Evolutionary conservation across 2,888 invertebrate genomes (phyloP).

Genomic region (Yponomeuta malinellus): DNA sequence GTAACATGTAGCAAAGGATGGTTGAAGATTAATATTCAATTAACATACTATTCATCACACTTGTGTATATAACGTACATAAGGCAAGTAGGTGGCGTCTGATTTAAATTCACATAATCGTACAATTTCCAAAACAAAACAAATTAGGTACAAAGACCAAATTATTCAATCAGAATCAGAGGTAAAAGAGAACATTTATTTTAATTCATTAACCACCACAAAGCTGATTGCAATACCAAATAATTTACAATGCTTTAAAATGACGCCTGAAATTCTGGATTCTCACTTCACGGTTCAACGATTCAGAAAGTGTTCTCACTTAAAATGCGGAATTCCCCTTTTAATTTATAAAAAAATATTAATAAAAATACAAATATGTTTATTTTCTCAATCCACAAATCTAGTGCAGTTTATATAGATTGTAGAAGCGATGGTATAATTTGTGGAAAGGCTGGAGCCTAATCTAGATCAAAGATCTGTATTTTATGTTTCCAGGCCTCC

Average conservation of each 20-base stretch:
- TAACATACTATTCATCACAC: background rate
- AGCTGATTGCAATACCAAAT: background rate
- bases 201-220: background rate
- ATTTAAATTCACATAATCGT: too few species aligned
- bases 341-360: background rate
- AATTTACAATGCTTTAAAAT: background rate
- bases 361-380: too few species aligned
- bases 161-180: too few species aligned
- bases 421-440: too few species aligned
- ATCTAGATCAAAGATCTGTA: too few species aligned
- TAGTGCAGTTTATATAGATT: too few species aligned
- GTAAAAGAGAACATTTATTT: too few species aligned
- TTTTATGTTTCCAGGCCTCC: too few species aligned
- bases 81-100: background rate
- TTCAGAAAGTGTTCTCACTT: background rate
- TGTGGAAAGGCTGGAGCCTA: too few species aligned
- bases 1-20: background rate
- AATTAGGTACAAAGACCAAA: too few species aligned
- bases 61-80: background rate
- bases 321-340: background rate
- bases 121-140: too few species aligned
- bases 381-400: too few species aligned
- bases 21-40: constrained; percentile 1
- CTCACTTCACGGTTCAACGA: background rate
- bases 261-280: background rate